Conservation (phyloP, 2,888 invertebrate genomes). For the Coleophora deauratella region DNA sequence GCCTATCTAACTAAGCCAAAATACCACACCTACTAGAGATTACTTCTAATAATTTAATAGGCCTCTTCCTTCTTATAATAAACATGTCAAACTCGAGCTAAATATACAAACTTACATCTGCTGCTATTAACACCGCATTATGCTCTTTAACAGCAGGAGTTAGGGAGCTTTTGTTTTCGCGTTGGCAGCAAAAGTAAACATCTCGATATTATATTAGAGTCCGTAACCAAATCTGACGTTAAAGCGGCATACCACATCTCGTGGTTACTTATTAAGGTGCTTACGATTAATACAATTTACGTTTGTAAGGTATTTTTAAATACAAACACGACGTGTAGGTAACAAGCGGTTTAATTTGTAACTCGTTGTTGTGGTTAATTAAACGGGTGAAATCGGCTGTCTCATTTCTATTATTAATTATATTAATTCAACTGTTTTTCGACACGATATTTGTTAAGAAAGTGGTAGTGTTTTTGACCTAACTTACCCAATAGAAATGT, state of each 20-base stretch:
- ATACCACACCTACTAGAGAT: slow-evolving; percentile 57
- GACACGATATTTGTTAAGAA: too few relatives aligned
- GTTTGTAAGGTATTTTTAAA: slow-evolving; percentile 50
- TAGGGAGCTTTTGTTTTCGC: slow-evolving; percentile 11
- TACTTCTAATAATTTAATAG: slow-evolving; percentile 69
- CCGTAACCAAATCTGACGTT: slow-evolving; percentile 63
- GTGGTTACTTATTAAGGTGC: slow-evolving; percentile 58
- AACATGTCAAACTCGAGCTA: slow-evolving; percentile 65
- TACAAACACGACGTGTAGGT: slow-evolving; percentile 56
- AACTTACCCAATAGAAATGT: too few relatives aligned
- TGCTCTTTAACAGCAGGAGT: slow-evolving; percentile 20
- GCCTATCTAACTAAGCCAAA: slow-evolving; percentile 46
- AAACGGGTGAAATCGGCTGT: slow-evolving; percentile 33
- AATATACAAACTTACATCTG: slow-evolving; percentile 41
- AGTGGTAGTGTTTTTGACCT: too few relatives aligned
- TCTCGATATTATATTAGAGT: slow-evolving; percentile 51
- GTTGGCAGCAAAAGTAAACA: slow-evolving; percentile 17
- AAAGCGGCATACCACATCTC: slow-evolving; percentile 51
- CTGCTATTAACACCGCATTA: slow-evolving; percentile 12
- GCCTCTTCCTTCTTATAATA: slow-evolving; percentile 65
- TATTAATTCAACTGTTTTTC: too few relatives aligned
- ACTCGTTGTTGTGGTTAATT: slow-evolving; percentile 59
- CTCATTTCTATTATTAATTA: too few relatives aligned
- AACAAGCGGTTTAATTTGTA: slow-evolving; percentile 67
- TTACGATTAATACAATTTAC: slow-evolving; percentile 62